These are phyloP conservation scores for Epicauta chinensis DNA, from an alignment of 1,140 invertebrate species.

Conservation along the genomic window DNA sequence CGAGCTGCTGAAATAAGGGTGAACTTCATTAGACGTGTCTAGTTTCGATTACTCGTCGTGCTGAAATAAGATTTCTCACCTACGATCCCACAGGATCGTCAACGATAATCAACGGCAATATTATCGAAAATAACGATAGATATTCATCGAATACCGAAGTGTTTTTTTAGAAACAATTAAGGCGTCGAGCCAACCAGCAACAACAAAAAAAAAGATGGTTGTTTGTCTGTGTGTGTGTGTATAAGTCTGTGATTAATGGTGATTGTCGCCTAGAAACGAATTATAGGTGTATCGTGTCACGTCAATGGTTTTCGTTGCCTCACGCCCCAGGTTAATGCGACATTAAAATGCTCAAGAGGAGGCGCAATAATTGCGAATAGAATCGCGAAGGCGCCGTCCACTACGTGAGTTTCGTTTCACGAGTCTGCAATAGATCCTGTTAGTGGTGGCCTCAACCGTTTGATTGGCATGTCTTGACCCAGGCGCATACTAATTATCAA, in stretches of 20 bases:
- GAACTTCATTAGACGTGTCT: conserved; percentile 32
- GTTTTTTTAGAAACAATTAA: too few relatives aligned
- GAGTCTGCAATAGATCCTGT: conserved; percentile 15
- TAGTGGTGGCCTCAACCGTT: conserved; percentile 7
- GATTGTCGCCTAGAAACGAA: too few relatives aligned
- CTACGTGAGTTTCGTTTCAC: conserved; percentile 11
- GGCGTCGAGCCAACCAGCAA: too few relatives aligned
- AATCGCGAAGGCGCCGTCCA: conserved; percentile 16
- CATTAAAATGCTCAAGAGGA: conserved; percentile 11
- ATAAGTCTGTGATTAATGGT: too few relatives aligned
- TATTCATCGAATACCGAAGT: too few relatives aligned
- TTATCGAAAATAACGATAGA: too few relatives aligned
- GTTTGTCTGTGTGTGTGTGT: too few relatives aligned
- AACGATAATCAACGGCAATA: too few relatives aligned
- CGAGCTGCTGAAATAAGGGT: conserved; percentile 19
- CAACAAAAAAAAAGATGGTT: too few relatives aligned
- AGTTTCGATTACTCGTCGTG: conserved; percentile 25
- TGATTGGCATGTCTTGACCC: conserved; percentile 16
- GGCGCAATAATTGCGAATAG: conserved; percentile 15
- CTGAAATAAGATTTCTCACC: conserved; percentile 31
- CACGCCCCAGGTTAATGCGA: conserved; percentile 7
- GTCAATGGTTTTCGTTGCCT: conserved; percentile 4
- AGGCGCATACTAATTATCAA: conserved; percentile 15
- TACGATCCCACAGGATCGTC: conserved; percentile 11
- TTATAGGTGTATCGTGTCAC: conserved; percentile 1